A percentile compares a stretch with the other conserved stretches of the same genome.
Evolutionary conservation across 2,113 vertebrate species (phyloP).

Genomic region (Etia nguti): DNA sequence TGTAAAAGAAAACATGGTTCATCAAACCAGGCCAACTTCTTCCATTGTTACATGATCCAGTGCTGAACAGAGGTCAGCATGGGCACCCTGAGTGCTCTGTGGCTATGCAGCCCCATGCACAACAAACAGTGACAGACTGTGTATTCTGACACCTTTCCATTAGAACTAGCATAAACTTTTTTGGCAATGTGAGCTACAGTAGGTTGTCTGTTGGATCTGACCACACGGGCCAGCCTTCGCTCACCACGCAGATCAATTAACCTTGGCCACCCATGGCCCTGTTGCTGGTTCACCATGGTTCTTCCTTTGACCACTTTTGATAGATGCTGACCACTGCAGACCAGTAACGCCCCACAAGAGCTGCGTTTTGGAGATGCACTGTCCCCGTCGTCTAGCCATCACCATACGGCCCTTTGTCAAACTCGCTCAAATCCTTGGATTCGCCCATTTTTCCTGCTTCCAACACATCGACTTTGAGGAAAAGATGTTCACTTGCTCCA

Average conservation of each 20-base stretch:
- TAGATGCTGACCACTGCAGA: neutral
- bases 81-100: neutral
- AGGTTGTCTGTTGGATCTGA: neutral
- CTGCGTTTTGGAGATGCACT: neutral
- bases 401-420: neutral
- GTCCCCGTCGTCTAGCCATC: neutral
- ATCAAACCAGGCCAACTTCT: neutral
- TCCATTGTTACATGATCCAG: neutral
- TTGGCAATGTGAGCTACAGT: neutral
- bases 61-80: neutral
- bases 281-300: neutral
- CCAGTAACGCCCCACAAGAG: neutral
- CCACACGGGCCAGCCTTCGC: neutral
- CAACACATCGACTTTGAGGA: neutral
- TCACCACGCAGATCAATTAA: neutral
- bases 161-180: neutral
- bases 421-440: neutral
- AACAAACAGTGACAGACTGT: neutral
- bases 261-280: neutral
- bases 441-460: neutral
- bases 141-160: neutral
- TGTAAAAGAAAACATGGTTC: neutral
- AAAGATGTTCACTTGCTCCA: neutral
- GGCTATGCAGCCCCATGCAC: neutral
- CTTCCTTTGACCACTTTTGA: neutral